A percentile compares a stretch with the other conserved stretches of the same genome.
These are phyloP conservation scores for Tenebrosternarchus preto DNA, from an alignment of 2,113 vertebrate genomes.

Conservation along the genomic window DNA sequence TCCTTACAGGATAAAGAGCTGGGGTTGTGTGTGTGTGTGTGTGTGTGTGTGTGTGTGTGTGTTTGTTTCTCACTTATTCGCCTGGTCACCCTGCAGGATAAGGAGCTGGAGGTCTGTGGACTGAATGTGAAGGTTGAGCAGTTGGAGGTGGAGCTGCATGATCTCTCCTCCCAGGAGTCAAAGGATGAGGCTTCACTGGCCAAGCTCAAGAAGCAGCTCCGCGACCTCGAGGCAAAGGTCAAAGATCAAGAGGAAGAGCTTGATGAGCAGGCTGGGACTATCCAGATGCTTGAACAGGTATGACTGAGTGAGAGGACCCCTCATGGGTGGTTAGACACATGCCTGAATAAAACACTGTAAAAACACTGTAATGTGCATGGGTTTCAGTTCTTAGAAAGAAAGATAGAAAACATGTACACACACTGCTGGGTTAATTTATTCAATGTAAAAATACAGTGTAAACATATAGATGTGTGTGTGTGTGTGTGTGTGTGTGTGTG, in stretches of 20 bases:
- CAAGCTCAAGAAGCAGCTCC: slow-evolving; percentile 92
- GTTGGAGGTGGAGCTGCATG: slow-evolving; percentile 91
- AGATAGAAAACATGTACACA: no score
- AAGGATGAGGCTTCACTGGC: slow-evolving; percentile 93
- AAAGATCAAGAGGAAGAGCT: slow-evolving; percentile 99
- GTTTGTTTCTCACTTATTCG: not conserved
- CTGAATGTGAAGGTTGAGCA: slow-evolving; percentile 83
- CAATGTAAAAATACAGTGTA: not conserved
- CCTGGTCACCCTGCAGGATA: slow-evolving; percentile 73
- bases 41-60: slow-evolving; percentile 10
- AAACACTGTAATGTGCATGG: not conserved
- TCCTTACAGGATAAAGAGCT: not conserved
- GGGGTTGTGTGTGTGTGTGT: slow-evolving; percentile 13
- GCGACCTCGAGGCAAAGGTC: slow-evolving; percentile 92
- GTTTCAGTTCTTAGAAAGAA: not conserved
- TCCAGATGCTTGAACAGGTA: slow-evolving; percentile 98
- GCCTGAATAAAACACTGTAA: not conserved
- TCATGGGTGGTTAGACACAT: not conserved
- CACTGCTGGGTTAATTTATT: not conserved
- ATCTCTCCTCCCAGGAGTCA: slow-evolving; percentile 93
- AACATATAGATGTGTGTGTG: not conserved
- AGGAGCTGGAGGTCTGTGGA: slow-evolving; percentile 82
- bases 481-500: slow-evolving; percentile 3
- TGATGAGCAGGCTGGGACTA: slow-evolving; percentile 94
- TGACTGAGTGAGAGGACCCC: not conserved